These are phyloP conservation scores for Poeciliopsis occidentalis DNA, from an alignment of 2,113 vertebrate genomes.

Conservation along the genomic window DNA sequence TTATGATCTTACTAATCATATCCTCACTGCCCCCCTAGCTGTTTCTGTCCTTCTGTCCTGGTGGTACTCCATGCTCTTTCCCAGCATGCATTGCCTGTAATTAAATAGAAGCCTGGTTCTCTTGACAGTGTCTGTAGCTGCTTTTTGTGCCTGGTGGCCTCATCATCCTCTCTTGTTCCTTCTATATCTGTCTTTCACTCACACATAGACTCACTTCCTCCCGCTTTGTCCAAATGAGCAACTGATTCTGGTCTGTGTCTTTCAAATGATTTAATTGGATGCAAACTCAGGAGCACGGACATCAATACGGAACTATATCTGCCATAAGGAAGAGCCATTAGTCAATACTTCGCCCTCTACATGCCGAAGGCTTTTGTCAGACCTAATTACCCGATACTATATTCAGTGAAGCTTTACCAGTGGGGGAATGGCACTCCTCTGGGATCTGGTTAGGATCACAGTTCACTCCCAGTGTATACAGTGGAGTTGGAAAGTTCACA, in stretches of 20 bases:
- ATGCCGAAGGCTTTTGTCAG: constrained; percentile 68
- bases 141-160: constrained; percentile 62
- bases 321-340: constrained; percentile 76
- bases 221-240: constrained; percentile 65
- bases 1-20: constrained; percentile 76
- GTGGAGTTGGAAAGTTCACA: constrained; percentile 65
- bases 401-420: constrained; percentile 77
- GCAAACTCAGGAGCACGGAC: constrained; percentile 73
- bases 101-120: constrained; percentile 72
- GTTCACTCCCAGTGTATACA: constrained; percentile 70
- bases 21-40: constrained; percentile 70
- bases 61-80: constrained; percentile 63
- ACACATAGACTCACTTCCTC: constrained; percentile 21
- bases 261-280: constrained; percentile 82
- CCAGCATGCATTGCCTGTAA: constrained; percentile 73
- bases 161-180: constrained; percentile 30
- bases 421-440: constrained; percentile 66
- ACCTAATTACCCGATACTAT: constrained; percentile 77
- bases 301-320: constrained; percentile 79
- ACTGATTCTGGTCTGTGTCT: constrained; percentile 75
- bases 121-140: constrained; percentile 69
- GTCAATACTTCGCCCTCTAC: constrained; percentile 69
- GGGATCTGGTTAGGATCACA: constrained; percentile 77
- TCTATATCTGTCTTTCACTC: constrained; percentile 43
- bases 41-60: constrained; percentile 73